phyloP scores from a whole-genome alignment of 2,113 vertebrate genomes.

The Neolamprologus tretocephalus region DNA sequence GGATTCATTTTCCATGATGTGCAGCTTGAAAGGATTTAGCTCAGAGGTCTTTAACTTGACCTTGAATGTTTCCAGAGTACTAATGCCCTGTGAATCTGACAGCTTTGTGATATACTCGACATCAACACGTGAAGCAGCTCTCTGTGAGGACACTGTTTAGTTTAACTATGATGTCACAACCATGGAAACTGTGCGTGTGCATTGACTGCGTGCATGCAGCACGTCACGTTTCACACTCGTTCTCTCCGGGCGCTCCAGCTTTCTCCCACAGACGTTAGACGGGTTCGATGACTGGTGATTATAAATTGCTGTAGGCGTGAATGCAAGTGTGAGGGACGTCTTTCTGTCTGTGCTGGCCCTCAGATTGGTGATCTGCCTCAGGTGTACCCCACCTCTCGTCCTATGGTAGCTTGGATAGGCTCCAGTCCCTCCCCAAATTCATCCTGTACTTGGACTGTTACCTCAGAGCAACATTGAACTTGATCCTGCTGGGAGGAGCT shows the following conservation, averaged over 20 bases:
- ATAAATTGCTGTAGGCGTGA: accelerated
- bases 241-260: neutral
- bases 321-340: neutral
- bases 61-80: conserved; percentile 12
- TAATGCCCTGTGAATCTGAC: conserved; percentile 52
- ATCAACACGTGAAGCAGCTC: conserved; percentile 31
- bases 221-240: neutral
- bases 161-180: neutral
- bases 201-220: neutral
- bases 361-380: neutral
- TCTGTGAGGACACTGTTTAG: neutral
- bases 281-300: accelerated
- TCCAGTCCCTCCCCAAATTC: neutral
- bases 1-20: neutral
- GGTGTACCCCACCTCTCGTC: neutral
- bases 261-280: neutral
- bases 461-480: neutral
- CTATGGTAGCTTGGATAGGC: neutral
- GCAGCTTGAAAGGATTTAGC: neutral
- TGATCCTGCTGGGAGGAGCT: conserved; percentile 10
- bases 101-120: conserved; percentile 57
- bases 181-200: neutral
- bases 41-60: conserved; percentile 29
- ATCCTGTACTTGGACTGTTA: neutral
- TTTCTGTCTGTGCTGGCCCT: neutral